Conservation (phyloP, 2,888 invertebrate genomes). For the Amorpha juglandis region DNA sequence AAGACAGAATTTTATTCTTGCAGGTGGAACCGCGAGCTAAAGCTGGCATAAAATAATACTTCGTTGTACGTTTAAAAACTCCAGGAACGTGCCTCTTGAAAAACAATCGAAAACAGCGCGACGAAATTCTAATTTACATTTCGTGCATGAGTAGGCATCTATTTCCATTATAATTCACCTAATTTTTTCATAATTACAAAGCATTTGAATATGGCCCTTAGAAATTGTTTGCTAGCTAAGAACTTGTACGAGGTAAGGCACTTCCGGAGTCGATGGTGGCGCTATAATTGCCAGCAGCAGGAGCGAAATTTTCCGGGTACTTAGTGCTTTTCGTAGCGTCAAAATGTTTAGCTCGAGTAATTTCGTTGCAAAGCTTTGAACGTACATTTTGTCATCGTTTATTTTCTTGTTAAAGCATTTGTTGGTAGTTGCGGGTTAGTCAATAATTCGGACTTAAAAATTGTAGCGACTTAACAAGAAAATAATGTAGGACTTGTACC, state of each 20-base stretch:
- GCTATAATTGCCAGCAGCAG: slow-evolving; percentile 47
- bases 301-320: slow-evolving; percentile 54
- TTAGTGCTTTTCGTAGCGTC: slow-evolving; percentile 60
- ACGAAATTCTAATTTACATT: slow-evolving; percentile 51
- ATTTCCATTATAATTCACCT: slow-evolving; percentile 47
- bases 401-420: slow-evolving; percentile 1
- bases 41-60: too few relatives aligned
- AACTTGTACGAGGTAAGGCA: slow-evolving; percentile 25
- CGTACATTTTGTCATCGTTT: slow-evolving; percentile 6
- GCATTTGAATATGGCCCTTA: slow-evolving; percentile 51
- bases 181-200: slow-evolving; percentile 50
- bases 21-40: too few relatives aligned
- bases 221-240: slow-evolving; percentile 42
- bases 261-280: slow-evolving; percentile 42
- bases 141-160: slow-evolving; percentile 51
- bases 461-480: too few relatives aligned
- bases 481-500: too few relatives aligned
- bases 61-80: neutral
- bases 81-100: neutral
- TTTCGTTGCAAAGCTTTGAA: slow-evolving; percentile 32
- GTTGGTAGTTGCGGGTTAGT: slow-evolving; percentile 1
- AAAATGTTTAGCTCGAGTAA: slow-evolving; percentile 47
- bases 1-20: too few relatives aligned
- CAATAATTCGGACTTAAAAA: slow-evolving; percentile 2
- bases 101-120: neutral